These are phyloP conservation scores for Paraescarpia echinospica DNA, from an alignment of 1,140 invertebrate genomes.

Conservation along the genomic window DNA sequence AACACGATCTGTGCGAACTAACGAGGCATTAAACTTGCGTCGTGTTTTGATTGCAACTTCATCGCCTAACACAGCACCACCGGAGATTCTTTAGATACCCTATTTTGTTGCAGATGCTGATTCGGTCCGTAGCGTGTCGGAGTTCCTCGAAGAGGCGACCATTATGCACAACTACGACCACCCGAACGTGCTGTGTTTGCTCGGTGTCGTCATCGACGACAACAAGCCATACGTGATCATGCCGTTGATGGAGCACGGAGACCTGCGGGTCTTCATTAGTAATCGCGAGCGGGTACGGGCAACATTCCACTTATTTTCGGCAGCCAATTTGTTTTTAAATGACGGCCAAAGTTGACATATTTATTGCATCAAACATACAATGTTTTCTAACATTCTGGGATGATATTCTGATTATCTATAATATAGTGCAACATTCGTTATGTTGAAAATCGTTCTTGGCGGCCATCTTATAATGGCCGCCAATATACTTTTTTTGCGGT, in stretches of 20 bases:
- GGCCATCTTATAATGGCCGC: no score
- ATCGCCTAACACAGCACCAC: no score
- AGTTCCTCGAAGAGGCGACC: constrained; percentile 57
- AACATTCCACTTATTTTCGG: no score
- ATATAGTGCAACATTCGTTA: no score
- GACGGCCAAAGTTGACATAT: no score
- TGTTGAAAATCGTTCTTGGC: no score
- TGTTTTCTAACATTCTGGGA: no score
- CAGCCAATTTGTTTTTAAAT: no score
- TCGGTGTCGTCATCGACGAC: constrained; percentile 53
- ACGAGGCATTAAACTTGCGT: background rate
- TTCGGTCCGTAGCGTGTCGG: constrained; percentile 32
- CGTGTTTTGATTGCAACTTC: background rate
- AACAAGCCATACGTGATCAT: constrained; percentile 58
- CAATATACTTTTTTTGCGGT: no score
- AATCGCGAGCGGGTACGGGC: no score
- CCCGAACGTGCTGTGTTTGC: constrained; percentile 54
- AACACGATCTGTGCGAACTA: background rate
- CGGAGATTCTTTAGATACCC: background rate
- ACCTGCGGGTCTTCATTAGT: constrained; percentile 55
- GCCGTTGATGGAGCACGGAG: constrained; percentile 58
- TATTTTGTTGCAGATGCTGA: background rate
- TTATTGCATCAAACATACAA: no score
- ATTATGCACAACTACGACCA: constrained; percentile 59
- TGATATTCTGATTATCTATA: no score